Evolutionary conservation across 2,888 invertebrate species (phyloP), one percentile per base, ranked within the genome.

Genomic region (Elysia crispata): DNA sequence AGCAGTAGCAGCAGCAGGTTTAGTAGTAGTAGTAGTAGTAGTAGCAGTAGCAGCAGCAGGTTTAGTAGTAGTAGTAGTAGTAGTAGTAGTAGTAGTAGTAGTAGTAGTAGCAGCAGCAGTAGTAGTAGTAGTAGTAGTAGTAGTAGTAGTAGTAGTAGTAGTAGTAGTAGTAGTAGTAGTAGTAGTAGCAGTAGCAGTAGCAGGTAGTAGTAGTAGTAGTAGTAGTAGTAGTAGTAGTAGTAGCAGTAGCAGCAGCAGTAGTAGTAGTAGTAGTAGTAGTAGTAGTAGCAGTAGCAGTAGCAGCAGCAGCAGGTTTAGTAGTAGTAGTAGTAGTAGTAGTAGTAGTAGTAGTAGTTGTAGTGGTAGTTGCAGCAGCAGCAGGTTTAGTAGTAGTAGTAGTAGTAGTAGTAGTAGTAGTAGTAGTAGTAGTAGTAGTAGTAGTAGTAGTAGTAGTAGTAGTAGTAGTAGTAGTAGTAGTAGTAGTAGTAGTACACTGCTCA

Each of bases 71-170:
- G n/a, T n/a, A n/a, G n/a, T n/a, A n/a, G n/a, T n/a, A n/a, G n/a
- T n/a, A n/a, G n/a, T n/a, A n/a, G n/a, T n/a, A n/a, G n/a, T n/a
- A 54, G 54, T 54, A 54, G 54, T 54, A 54, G 54, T 54, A 54
- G 54, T 54, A 54, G 54, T 54, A 54, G 54, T 54, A 54, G 54
- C 18, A 54, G 54, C 18, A 54, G 54, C 18, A 54, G 54, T 54
- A 54, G 18, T 54, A 54, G 54, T 54, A 54, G 54, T 54, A 54
- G 54, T 54, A 54, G 54, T 54, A 54, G 54, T 54, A 54, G 54
- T 54, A 54, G 54, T 54, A 54, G 54, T 54, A 54, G 54, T 54
- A 54, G 54, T 54, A 54, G 54, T 54, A 54, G 54, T 54, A 54
- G 54, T 54, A 54, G 54, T 54, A 54, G 54, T 54, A 54, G 54